Evolutionary conservation across 2,113 vertebrate species (phyloP).

Genomic region (Leptocoma aspasia): DNA sequence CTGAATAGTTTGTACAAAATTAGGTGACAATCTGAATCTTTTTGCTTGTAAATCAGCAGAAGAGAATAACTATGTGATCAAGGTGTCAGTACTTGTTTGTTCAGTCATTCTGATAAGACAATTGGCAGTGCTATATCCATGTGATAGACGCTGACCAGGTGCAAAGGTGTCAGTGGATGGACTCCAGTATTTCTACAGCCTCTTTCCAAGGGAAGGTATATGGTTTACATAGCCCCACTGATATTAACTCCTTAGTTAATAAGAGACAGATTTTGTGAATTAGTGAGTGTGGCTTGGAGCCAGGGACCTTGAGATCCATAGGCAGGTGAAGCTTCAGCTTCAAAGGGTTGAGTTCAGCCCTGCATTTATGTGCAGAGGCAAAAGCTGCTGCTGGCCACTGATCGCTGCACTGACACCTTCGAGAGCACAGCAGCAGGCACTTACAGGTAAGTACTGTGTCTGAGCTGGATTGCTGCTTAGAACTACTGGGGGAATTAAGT

Average conservation of each 20-base stretch:
- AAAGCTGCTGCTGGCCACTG: neutral
- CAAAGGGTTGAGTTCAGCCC: neutral
- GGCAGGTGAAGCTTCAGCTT: neutral
- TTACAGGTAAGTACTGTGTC: fast-evolving
- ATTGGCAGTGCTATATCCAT: neutral
- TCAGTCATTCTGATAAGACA: neutral
- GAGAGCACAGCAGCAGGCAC: fast-evolving
- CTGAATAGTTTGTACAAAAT: neutral
- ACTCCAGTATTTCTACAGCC: neutral
- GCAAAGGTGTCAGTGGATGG: neutral
- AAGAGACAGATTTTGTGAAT: neutral
- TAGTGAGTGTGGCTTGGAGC: neutral
- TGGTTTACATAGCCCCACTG: neutral
- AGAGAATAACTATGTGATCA: neutral
- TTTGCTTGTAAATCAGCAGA: neutral
- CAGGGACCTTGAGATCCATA: neutral
- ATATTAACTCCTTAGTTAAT: neutral
- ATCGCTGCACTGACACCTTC: fast-evolving
- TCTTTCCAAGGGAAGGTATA: neutral
- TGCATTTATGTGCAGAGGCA: neutral
- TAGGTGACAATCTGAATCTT: neutral
- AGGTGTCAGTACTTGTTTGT: neutral
- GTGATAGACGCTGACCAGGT: neutral
- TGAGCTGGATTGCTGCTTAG: neutral
- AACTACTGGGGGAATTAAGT: neutral